phyloP scores from a whole-genome alignment of 2,113 vertebrate genomes.

The Hystrix brachyura region DNA sequence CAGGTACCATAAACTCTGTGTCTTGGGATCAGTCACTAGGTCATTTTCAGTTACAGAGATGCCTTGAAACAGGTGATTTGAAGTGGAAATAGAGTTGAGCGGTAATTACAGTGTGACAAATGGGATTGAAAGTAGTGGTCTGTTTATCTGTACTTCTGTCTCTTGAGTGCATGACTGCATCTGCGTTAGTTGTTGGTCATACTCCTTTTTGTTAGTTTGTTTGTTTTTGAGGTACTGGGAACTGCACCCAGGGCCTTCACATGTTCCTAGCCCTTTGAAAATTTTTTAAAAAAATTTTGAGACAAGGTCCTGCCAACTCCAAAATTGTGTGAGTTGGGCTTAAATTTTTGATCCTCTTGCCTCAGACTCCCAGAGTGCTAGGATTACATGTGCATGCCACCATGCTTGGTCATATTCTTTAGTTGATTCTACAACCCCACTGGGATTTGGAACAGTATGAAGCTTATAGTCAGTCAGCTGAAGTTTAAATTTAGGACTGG shows the following conservation, averaged over 20 bases:
- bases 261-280: neutral
- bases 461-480: neutral
- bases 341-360: neutral
- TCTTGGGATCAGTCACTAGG: neutral
- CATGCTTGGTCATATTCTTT: neutral
- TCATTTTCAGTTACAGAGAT: neutral
- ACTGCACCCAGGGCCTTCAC: neutral
- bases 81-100: neutral
- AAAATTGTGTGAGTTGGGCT: neutral
- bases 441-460: conserved; percentile 27
- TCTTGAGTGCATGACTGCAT: neutral
- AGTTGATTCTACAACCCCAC: neutral
- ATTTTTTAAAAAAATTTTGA: neutral
- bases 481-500: conserved; percentile 7
- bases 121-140: neutral
- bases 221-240: neutral
- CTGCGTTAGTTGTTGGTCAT: neutral
- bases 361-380: neutral
- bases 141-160: neutral
- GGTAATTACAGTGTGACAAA: neutral
- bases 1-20: conserved; percentile 10
- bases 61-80: neutral
- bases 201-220: neutral
- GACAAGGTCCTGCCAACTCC: neutral
- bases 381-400: neutral